These are phyloP conservation scores for Hippolais icterina DNA, from an alignment of 2,113 vertebrate species.

Conservation along the genomic window DNA sequence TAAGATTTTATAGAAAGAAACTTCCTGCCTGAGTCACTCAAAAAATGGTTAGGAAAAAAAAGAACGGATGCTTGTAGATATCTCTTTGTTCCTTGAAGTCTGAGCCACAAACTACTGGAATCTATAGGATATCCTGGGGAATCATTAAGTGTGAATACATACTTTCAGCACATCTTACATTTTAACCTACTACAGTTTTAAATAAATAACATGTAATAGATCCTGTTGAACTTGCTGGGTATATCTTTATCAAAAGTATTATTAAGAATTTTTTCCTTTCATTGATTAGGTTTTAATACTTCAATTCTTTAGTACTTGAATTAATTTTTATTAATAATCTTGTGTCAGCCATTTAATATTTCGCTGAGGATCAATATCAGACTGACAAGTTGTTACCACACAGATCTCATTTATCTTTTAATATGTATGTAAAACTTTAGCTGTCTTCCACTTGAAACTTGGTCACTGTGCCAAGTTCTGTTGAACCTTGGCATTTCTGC, in stretches of 20 bases:
- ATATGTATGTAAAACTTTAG: background rate
- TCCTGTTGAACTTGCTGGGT: background rate
- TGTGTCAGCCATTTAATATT: background rate
- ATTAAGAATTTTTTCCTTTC: background rate
- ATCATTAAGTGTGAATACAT: background rate
- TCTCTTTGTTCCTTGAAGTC: background rate
- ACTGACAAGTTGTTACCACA: background rate
- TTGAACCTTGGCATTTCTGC: background rate
- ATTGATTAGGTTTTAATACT: background rate
- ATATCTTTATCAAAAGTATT: background rate
- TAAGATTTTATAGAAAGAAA: background rate
- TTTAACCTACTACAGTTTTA: background rate
- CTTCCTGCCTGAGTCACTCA: background rate
- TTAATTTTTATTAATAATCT: background rate
- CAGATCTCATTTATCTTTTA: background rate
- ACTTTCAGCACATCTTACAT: too few species aligned
- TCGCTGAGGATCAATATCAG: background rate
- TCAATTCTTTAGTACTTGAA: background rate
- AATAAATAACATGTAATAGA: background rate
- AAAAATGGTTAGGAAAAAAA: background rate
- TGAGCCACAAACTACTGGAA: background rate
- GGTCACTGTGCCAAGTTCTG: background rate
- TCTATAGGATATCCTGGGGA: background rate
- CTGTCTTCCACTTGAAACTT: background rate
- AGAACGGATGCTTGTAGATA: background rate